Conservation (phyloP, 1,140 invertebrate species). For the Harpegnathos saltator region DNA sequence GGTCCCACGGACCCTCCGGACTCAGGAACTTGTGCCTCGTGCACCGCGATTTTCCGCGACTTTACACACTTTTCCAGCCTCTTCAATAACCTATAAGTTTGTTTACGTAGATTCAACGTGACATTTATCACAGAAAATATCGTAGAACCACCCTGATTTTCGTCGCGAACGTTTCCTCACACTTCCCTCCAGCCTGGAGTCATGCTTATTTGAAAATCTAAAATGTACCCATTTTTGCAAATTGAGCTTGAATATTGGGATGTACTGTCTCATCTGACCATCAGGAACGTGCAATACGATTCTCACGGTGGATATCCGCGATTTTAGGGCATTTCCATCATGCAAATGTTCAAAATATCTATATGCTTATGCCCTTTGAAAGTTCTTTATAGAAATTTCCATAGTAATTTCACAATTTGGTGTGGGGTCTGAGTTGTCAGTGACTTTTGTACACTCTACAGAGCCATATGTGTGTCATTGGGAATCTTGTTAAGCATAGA, state of each 20-base stretch:
- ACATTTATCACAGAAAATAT: slow-evolving; percentile 87
- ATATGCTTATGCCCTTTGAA: slow-evolving; percentile 41
- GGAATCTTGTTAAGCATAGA: not conserved
- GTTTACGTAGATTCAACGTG: slow-evolving; percentile 87
- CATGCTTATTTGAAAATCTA: slow-evolving; percentile 86
- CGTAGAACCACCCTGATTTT: slow-evolving; percentile 86
- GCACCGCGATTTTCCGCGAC: slow-evolving; percentile 73
- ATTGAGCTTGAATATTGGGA: slow-evolving; percentile 88
- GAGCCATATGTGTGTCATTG: slow-evolving; percentile 1
- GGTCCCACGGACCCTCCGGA: slow-evolving; percentile 70
- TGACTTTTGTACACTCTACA: not conserved
- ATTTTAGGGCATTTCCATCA: slow-evolving; percentile 50
- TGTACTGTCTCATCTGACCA: slow-evolving; percentile 62
- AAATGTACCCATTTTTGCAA: slow-evolving; percentile 92
- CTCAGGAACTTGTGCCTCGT: slow-evolving; percentile 66
- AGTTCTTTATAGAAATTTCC: slow-evolving; percentile 46
- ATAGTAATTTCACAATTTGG: slow-evolving; percentile 61
- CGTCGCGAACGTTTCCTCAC: slow-evolving; percentile 83
- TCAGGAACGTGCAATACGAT: slow-evolving; percentile 46
- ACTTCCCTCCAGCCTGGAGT: slow-evolving; percentile 81
- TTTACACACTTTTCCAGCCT: slow-evolving; percentile 73
- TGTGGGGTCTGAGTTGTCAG: not conserved
- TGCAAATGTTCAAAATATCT: slow-evolving; percentile 32
- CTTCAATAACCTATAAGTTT: slow-evolving; percentile 85
- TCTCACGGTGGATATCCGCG: slow-evolving; percentile 9